phyloP scores from a whole-genome alignment of 2,888 invertebrate species.

The Chrysopilus asiliformis region DNA sequence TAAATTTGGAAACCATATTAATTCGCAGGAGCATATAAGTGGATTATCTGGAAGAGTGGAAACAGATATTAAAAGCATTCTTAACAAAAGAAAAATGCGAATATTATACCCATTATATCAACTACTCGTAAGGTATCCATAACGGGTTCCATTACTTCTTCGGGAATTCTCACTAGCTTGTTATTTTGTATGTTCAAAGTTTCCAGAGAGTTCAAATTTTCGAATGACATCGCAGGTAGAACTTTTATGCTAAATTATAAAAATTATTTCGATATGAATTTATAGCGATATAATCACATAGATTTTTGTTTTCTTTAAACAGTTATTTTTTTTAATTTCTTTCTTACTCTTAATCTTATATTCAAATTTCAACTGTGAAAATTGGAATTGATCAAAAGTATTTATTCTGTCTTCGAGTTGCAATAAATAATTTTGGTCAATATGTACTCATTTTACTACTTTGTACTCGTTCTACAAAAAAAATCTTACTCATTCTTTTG shows the following conservation, averaged over 20 bases:
- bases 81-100: too few relatives aligned
- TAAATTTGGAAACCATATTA: slow-evolving; percentile 80
- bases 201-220: slow-evolving; percentile 79
- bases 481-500: slow-evolving; percentile 77
- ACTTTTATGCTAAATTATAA: slow-evolving; percentile 52
- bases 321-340: too few relatives aligned
- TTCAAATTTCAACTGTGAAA: neutral
- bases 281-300: too few relatives aligned
- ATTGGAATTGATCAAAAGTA: neutral
- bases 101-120: slow-evolving; percentile 88
- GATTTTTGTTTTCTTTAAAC: too few relatives aligned
- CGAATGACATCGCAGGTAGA: slow-evolving; percentile 71
- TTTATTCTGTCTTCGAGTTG: neutral
- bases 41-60: slow-evolving; percentile 61
- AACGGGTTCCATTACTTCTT: slow-evolving; percentile 80
- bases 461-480: too few relatives aligned
- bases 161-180: slow-evolving; percentile 66
- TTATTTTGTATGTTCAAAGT: slow-evolving; percentile 80
- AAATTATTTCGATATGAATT: neutral
- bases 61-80: too few relatives aligned
- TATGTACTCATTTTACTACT: too few relatives aligned
- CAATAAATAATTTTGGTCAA: too few relatives aligned
- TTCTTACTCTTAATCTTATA: too few relatives aligned
- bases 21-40: slow-evolving; percentile 71
- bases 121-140: slow-evolving; percentile 74